Base-by-base conservation (phyloP, 2,888 invertebrate species). In the Physocephala rufipes region DNA sequence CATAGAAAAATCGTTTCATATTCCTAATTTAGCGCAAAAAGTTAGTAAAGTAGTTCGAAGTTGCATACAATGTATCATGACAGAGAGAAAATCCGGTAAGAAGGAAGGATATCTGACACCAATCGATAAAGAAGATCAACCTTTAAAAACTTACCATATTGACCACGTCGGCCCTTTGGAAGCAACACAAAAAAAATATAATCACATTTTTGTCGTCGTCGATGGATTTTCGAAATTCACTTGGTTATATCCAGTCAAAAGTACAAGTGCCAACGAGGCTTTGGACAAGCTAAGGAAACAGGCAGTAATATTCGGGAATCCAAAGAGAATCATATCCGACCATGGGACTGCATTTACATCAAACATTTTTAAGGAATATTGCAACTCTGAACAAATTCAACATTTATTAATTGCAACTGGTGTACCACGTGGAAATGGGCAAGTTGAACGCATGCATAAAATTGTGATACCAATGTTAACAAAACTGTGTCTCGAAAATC, bases 141-240 rank as follows among this genome's bases (percentile, higher is more conserved):
- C 83, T 1, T 61, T 84, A 13, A 63, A 77, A 3, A 83, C 82
- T 0, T 79, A 75, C 5, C 82, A 84, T 58, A 62, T 81, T 9
- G 84, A 84, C 58, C 84, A 85, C 53, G 47, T 85, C 2, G 83
- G 84, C 2, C 83, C 83, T 3, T 51, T 82, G 66, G 63, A 64
- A 13, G 73, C 30, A 74, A n/a, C n/a, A n/a, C n/a, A n/a, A n/a
- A n/a, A n/a, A n/a, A n/a, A n/a, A n/a, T n/a, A n/a, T n/a, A n/a
- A 74, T 16, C 58, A 74, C 26, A 69, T 75, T 45, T 36, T 72
- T 2, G 74, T 71, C 12, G 70, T 83, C 0, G 71, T 74, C 0
- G 82, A 84, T 74, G 80, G 72, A 0, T 84, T 81, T 58, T 81
- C 81, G 0, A 84, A 83, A 61, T 82, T 82, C 74, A 75, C 77